A percentile compares a stretch with the other conserved stretches of the same genome.
These are phyloP conservation scores for Dicranocentrus wangi DNA, from an alignment of 2,888 invertebrate genomes.

Conservation along the genomic window DNA sequence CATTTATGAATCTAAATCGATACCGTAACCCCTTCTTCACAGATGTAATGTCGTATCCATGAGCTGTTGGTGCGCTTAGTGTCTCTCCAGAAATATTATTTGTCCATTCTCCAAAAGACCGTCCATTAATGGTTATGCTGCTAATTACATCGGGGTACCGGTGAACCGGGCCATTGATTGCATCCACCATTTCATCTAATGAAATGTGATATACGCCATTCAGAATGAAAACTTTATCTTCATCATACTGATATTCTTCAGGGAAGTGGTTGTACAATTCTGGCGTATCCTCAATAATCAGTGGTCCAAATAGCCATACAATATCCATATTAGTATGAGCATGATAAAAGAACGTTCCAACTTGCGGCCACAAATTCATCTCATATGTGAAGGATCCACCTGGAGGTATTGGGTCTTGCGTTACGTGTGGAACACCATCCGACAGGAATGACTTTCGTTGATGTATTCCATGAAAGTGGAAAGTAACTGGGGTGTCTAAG, in stretches of 20 bases:
- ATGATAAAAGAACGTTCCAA: conserved; percentile 66
- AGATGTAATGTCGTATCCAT: conserved; percentile 49
- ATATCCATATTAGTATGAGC: conserved; percentile 67
- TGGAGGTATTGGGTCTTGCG: conserved; percentile 58
- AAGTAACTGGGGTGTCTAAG: conserved; percentile 34
- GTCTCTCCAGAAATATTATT: conserved; percentile 19
- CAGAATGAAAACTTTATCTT: conserved; percentile 60
- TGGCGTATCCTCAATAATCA: conserved; percentile 62
- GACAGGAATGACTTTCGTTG: conserved; percentile 59
- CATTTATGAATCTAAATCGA: conserved; percentile 64
- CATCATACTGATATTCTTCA: conserved; percentile 59
- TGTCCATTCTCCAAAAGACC: conserved; percentile 56
- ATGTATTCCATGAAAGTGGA: conserved; percentile 67
- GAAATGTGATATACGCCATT: conserved; percentile 62
- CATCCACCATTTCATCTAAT: conserved; percentile 25
- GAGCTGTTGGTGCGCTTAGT: conserved; percentile 1
- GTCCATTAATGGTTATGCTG: conserved; percentile 62
- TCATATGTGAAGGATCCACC: conserved; percentile 50
- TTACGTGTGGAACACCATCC: conserved; percentile 65
- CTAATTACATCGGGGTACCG: conserved; percentile 35
- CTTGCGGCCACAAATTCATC: conserved; percentile 60
- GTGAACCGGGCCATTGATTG: conserved; percentile 52
- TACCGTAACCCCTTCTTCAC: conserved; percentile 56
- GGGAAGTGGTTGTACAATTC: conserved; percentile 41
- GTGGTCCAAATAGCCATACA: conserved; percentile 62